Evolutionary conservation across 2,888 invertebrate genomes (phyloP).

Genomic region (Drosophila rubida): DNA sequence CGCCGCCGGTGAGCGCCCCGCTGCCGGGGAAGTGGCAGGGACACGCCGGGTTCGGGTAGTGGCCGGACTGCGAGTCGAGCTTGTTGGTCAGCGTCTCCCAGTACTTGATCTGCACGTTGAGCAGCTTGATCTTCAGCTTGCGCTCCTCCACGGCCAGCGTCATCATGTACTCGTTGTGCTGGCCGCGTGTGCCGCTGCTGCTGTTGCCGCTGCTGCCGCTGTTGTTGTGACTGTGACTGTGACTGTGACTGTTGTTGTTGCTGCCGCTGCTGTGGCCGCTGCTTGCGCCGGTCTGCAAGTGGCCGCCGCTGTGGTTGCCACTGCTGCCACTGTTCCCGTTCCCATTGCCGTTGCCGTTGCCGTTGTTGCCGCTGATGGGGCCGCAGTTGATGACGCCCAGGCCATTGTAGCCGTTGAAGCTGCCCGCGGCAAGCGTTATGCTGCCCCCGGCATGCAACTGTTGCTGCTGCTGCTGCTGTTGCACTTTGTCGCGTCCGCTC

Average conservation of each 20-base stretch:
- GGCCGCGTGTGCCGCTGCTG: conserved; percentile 42
- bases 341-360: conserved; percentile 3
- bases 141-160: conserved; percentile 83
- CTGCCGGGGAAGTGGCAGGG: conserved; percentile 81
- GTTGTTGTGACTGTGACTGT: conserved; percentile 18
- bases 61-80: conserved; percentile 76
- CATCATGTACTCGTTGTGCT: conserved; percentile 81
- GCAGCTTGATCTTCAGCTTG: conserved; percentile 82
- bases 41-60: conserved; percentile 80
- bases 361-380: conserved; percentile 6
- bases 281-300: neutral
- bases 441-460: conserved; percentile 25
- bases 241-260: neutral
- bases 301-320: neutral
- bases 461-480: conserved; percentile 12
- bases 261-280: neutral
- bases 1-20: conserved; percentile 12
- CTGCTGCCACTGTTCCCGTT: conserved; percentile 13
- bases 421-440: conserved; percentile 50
- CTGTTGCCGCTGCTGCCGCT: conserved; percentile 21
- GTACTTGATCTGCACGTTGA: conserved; percentile 84
- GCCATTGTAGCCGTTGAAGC: conserved; percentile 64
- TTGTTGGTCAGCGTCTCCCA: conserved; percentile 84
- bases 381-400: conserved; percentile 33
- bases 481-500: conserved; percentile 41